These are phyloP conservation scores for Pseudomyrmex flavicornis DNA, from an alignment of 1,140 invertebrate genomes.

Conservation along the genomic window DNA sequence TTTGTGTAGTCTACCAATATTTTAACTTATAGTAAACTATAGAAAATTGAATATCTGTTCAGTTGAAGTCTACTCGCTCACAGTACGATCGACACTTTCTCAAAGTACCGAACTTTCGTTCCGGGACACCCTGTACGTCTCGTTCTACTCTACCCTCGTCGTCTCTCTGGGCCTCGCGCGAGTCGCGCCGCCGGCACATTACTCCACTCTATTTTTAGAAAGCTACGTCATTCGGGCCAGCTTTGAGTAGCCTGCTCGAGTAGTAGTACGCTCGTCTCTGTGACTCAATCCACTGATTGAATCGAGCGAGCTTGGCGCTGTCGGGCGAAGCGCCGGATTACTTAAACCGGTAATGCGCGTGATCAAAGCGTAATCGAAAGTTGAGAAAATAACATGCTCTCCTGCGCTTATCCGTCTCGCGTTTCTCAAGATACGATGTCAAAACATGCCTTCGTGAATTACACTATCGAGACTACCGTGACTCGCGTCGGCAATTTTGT, in stretches of 20 bases:
- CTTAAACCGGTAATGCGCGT: slow-evolving; percentile 14
- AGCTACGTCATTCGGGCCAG: slow-evolving; percentile 58
- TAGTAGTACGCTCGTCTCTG: slow-evolving; percentile 30
- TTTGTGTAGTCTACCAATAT: background rate
- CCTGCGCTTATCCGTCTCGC: background rate
- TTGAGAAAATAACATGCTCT: slow-evolving; percentile 38
- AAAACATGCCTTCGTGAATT: slow-evolving; percentile 43
- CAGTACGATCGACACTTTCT: background rate
- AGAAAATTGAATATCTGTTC: background rate
- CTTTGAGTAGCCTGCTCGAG: slow-evolving; percentile 53
- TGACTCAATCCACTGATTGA: slow-evolving; percentile 56
- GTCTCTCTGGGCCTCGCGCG: background rate
- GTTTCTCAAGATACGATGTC: slow-evolving; percentile 24
- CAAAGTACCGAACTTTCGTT: background rate
- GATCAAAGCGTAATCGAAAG: slow-evolving; percentile 58
- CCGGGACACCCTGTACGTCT: slow-evolving; percentile 2
- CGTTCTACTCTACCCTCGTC: background rate
- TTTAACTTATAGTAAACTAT: background rate
- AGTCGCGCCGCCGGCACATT: slow-evolving; percentile 27
- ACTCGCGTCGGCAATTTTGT: slow-evolving; percentile 28
- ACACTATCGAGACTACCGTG: background rate
- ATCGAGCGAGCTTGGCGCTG: slow-evolving; percentile 47
- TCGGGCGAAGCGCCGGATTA: slow-evolving; percentile 49
- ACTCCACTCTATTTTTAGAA: slow-evolving; percentile 65
- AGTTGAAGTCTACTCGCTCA: background rate